These are phyloP conservation scores for Gallinago nigripennis DNA, from an alignment of 2,797 vertebrate genomes.

Conservation along the genomic window DNA sequence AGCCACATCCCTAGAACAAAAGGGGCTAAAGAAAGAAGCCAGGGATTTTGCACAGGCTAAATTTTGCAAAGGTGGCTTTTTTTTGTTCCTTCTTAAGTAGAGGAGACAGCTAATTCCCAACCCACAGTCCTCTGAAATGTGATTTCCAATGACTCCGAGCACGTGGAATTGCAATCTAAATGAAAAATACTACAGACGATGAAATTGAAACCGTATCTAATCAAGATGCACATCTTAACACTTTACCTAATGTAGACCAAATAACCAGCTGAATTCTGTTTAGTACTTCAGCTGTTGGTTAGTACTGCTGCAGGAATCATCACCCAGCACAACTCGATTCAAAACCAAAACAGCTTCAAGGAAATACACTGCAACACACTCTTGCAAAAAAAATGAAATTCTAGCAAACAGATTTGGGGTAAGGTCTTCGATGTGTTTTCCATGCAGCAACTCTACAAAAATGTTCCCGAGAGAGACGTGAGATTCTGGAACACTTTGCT, in stretches of 20 bases:
- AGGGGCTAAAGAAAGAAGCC: neutral
- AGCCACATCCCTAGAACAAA: neutral
- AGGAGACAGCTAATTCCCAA: neutral
- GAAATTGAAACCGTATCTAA: neutral
- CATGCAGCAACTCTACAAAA: neutral
- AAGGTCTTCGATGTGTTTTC: neutral
- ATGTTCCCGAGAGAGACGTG: neutral
- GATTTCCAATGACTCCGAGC: neutral
- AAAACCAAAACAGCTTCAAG: neutral
- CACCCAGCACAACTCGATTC: neutral
- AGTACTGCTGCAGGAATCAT: neutral
- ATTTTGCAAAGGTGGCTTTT: neutral
- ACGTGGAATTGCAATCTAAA: neutral
- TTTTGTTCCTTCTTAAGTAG: neutral
- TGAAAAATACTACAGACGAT: neutral
- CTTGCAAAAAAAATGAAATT: neutral
- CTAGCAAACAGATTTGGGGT: neutral
- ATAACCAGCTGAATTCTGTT: neutral
- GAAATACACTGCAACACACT: neutral
- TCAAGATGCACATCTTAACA: neutral
- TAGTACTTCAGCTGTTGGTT: neutral
- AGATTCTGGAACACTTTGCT: neutral
- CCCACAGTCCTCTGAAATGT: neutral
- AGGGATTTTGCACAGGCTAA: neutral
- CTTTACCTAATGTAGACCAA: neutral